Evolutionary conservation across 2,888 invertebrate species (phyloP).

Genomic region (Cryptocephalus moraei): DNA sequence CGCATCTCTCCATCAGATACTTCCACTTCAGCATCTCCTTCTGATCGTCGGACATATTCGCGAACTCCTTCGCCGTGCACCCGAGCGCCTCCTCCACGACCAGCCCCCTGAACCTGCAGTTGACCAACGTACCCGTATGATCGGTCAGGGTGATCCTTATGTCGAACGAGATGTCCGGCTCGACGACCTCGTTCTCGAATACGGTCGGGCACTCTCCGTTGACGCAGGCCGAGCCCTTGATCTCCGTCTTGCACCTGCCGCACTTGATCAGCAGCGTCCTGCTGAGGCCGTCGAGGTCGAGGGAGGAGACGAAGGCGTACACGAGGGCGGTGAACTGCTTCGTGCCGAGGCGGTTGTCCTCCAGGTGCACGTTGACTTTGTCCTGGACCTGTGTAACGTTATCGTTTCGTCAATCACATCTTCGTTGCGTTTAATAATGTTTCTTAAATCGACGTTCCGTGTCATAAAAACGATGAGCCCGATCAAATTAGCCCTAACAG

Average conservation of each 20-base stretch:
- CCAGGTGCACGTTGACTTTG: conserved; percentile 28
- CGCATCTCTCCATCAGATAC: conserved; percentile 53
- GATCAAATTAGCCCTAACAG: too few relatives aligned
- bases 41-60: conserved; percentile 40
- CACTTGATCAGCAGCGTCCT: conserved; percentile 32
- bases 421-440: too few relatives aligned
- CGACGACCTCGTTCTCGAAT: conserved; percentile 24
- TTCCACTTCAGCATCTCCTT: conserved; percentile 52
- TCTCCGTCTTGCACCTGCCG: conserved; percentile 23
- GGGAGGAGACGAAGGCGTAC: conserved; percentile 54
- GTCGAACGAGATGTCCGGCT: conserved; percentile 42
- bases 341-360: conserved; percentile 35
- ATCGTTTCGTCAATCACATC: too few relatives aligned
- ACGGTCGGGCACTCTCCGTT: conserved; percentile 34
- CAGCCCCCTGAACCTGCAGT: conserved; percentile 46
- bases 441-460: too few relatives aligned
- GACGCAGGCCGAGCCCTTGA: conserved; percentile 26
- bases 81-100: conserved; percentile 50
- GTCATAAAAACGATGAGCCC: too few relatives aligned
- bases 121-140: conserved; percentile 56
- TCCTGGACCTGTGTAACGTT: too few relatives aligned
- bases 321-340: conserved; percentile 61
- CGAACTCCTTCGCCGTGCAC: conserved; percentile 45
- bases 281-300: conserved; percentile 56
- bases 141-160: conserved; percentile 55